Evolutionary conservation across 2,113 vertebrate species (phyloP), one percentile per base, ranked within the genome.

Genomic region (Lepisosteus oculatus): DNA sequence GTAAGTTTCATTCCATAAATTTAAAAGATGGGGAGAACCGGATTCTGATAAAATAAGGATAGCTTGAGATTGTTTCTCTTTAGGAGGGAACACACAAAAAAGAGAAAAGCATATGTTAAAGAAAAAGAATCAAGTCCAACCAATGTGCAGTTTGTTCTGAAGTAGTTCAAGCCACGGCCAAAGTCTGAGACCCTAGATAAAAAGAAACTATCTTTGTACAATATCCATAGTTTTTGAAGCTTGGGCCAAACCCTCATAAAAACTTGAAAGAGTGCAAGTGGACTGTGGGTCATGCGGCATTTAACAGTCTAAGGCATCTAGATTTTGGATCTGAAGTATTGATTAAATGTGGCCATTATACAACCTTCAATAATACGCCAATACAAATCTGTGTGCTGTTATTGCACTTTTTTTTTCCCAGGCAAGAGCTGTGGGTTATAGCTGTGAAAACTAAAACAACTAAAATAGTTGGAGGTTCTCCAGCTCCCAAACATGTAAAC

Each of bases 201-300:
- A 77, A 79, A 72, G 69, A 76, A 79, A 76, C 66, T 74, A 72
- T 62, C 61, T 62, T 70, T 74, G 70, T 76, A 72, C 68, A 66
- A 47, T 17, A 74, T 69, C 61, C 59, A 51, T 67, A 47, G 47
- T 67, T 54, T 79, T 47, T 67, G 75, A 74, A 74, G 70, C 45
- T 42, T 17, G 2, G 55, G 70, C 73, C 73, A 77, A 77, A 74
- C 44, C 64, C 67, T 72, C 69, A 45, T 63, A 72, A 57, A 54
- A 71, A 74, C 42, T 47, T 64, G 56, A 74, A 72, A 74, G 29
- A 56, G 77, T 75, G 74, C 75, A 77, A 74, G 69, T 61, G 70
- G 62, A 54, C 55, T 15, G 62, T 65, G 55, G 69, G 67, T 43
- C 64, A 8, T 59, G 71, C 68, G 3, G 51, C 43, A 17, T 62